Conservation (phyloP, 1,140 invertebrate species). For the roundworm (Caenorhabditis elegans) region WBcel235 BX284606.5:9107501-9108000, state of each 20-base stretch:
- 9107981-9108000: neutral
- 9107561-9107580: constrained; percentile 7
- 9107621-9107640: constrained; percentile 27
- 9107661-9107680: neutral
- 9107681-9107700: neutral
- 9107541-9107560: constrained; percentile 27
- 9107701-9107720: neutral
- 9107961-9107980: constrained; percentile 14
- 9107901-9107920: neutral
- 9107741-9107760: no score
- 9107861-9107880: neutral
- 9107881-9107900: neutral
- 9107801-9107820: neutral
- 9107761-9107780: no score
- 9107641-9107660: neutral
- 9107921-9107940: neutral
- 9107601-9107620: neutral
- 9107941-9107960: constrained; percentile 31
- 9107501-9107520: neutral
- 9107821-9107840: neutral
- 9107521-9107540: neutral
- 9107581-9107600: constrained; percentile 11
- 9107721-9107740: no score
- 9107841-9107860: no score
- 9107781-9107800: neutral